These are phyloP conservation scores for Stegostoma tigrinum DNA, from an alignment of 2,113 vertebrate genomes.

Conservation along the genomic window DNA sequence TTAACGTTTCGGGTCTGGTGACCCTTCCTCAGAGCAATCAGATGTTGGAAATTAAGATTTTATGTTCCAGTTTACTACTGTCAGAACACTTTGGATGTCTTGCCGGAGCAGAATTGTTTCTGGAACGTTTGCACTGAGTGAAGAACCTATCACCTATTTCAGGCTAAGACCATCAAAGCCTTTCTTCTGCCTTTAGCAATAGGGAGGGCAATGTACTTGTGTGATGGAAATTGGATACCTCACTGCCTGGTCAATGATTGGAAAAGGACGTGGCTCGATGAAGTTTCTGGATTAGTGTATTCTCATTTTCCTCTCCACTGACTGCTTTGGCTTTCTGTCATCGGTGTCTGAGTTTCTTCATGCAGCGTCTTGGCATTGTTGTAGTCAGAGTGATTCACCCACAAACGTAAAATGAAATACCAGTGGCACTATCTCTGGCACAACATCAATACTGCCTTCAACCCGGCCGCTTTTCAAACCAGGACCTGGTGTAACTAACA, in stretches of 20 bases:
- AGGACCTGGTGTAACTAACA: background rate
- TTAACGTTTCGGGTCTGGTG: no score
- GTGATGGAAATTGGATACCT: background rate
- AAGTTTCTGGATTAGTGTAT: background rate
- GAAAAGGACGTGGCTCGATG: background rate
- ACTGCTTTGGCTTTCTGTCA: background rate
- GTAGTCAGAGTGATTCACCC: background rate
- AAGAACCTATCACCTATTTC: background rate
- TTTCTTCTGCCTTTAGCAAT: background rate
- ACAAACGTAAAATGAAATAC: background rate
- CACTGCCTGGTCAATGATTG: background rate
- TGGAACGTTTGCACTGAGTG: background rate
- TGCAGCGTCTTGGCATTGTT: background rate
- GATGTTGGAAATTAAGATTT: no score
- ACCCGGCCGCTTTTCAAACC: background rate
- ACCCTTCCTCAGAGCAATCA: no score
- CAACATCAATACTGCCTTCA: background rate
- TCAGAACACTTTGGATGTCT: no score
- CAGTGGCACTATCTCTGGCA: background rate
- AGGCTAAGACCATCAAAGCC: background rate
- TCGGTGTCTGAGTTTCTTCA: background rate
- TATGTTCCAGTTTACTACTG: no score
- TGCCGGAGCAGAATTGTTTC: no score
- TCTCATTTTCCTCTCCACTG: background rate
- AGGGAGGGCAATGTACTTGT: background rate